Base-by-base conservation (phyloP, 2,113 vertebrate species). In the Eulemur rufifrons region DNA sequence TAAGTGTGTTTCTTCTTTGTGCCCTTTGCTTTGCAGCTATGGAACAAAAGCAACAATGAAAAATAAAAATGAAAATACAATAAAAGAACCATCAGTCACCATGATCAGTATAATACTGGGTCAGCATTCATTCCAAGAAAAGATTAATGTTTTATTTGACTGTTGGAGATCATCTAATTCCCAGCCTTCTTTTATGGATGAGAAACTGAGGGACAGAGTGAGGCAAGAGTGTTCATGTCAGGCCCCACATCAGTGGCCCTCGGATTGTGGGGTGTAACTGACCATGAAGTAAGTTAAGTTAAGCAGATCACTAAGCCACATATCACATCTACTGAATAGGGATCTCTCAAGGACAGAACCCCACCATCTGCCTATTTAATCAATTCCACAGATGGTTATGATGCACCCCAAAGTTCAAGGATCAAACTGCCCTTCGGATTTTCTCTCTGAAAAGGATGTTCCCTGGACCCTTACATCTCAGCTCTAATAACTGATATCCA, bases 1-100 rank as follows among this genome's bases (percentile, higher is more conserved):
- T 99, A 98, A 99, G 99, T 99, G 92, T 73, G 15, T 96, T 95
- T 97, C 29, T 97, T 47, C 66, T 95, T 91, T 95, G 37, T 27
- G 32, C 63, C 8, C 10, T 93, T 83, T 83, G 42, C 25, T 96
- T 73, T 42, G 27, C 32, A 18, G 1, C 5, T 86, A 52, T 91
- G 34, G 47, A 91, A 73, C 8, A 81, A 85, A 87, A 13, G 23
- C 0, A 61, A 25, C 0, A 5, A 0, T 56, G 32, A 73, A 52
- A 81, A 78, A 14, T 23, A n/a, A 81, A 96, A 85, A 21, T 15
- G 15, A 86, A 52, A 52, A 47, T 6, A 52, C 12, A 59, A 14
- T 42, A 14, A 77, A 50, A 86, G 37, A 94, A 86, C 37, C 2
- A 18, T 17, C 6, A 32, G 20, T 71, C 29, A 94, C 3, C 6